Evolutionary conservation across 2,888 invertebrate genomes (phyloP), one percentile per base, ranked within the genome.

Genomic region (Drosophila falleni): DNA sequence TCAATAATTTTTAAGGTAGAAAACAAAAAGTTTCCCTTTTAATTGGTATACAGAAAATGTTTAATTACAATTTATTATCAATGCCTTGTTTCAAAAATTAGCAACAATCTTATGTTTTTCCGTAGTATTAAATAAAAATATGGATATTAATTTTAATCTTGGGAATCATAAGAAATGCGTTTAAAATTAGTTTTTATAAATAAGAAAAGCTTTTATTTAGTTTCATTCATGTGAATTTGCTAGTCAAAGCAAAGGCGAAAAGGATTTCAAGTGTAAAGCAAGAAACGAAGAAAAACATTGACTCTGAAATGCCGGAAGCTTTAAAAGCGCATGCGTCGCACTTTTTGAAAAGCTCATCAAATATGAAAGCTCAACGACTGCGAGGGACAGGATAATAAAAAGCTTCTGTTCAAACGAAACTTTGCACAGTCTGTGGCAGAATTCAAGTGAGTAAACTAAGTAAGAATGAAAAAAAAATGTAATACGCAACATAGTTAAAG

Each of bases 371-470:
- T 79, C 31, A 15, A 11, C 11, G 4, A 5, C 5, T 29, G 49
- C 5, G 9, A 39, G 53, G 47, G 47, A 56, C 71, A 65, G 81
- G 71, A 87, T 69, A 71, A 88, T 87, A 75, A 84, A 89, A 89
- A 86, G 89, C 88, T 84, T 61, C 37, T 16, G 61, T 46, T 59
- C 39, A 51, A 51, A 39, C 31, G 26, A 58, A 81, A 67, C 80
- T 80, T 71, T 76, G 51, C 80, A 76, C 86, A 86, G 87, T 86
- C 85, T 74, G 71, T 73, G 70, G 33, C 80, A 74, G 74, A 59
- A 54, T 72, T 69, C 49, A 66, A 69, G 74, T 65, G 64, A 69
- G 59, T 64, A 46, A 44, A 59, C 59, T 44, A 61, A 62, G 13
- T 41, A 13, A 23, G 33, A 50, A 37, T 4, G 16, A 35, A 35